Evolutionary conservation across 1,140 invertebrate genomes (phyloP), one percentile per base, ranked within the genome.

Genomic region (Drosophila pseudoobscura): DNA sequence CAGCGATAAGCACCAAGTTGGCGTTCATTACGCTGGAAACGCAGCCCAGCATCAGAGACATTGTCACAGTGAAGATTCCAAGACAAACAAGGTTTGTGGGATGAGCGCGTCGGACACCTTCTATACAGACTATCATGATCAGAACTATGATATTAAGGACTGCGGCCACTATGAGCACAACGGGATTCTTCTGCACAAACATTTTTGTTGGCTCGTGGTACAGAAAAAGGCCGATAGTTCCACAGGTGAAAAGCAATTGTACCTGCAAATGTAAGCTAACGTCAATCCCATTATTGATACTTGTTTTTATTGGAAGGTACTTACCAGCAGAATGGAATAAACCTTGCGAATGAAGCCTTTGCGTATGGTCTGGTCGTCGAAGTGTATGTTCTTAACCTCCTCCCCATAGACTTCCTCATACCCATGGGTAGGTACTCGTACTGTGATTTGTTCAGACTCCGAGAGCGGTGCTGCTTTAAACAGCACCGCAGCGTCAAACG

Each of bases 301-400:
- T 8, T 39, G 11, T 39, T 2, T 17, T 2, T 1, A 13, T 51
- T 26, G n/a, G 8, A 13, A 41, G 11, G 3, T 6, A 46, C 57
- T 62, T 26, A 87, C 80, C 64, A 80, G 17, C 1, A 85, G 62
- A 57, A 85, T 85, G 5, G 50, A 58, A 26, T 87, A 85, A 0
- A 85, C 82, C 24, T 87, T 85, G 0, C 82, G 64, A 9, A 85
- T 77, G 22, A 85, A 85, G 11, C 78, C 82, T 22, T 78, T 85
- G 6, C 82, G 69, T 53, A 85, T 87, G 8, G 39, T 62, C 50
- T 80, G 64, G 41, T 85, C 69, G 43, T 62, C 57, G n/a, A 85
- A 85, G 2, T 43, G 31, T 0, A 71, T 47, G 49, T 50, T 78
- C 35, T 84, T 84, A 3, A 22, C 1, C 24, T 46, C n/a, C 1